These are phyloP conservation scores for Suncus etruscus DNA, from an alignment of 2,113 vertebrate species.

Conservation along the genomic window DNA sequence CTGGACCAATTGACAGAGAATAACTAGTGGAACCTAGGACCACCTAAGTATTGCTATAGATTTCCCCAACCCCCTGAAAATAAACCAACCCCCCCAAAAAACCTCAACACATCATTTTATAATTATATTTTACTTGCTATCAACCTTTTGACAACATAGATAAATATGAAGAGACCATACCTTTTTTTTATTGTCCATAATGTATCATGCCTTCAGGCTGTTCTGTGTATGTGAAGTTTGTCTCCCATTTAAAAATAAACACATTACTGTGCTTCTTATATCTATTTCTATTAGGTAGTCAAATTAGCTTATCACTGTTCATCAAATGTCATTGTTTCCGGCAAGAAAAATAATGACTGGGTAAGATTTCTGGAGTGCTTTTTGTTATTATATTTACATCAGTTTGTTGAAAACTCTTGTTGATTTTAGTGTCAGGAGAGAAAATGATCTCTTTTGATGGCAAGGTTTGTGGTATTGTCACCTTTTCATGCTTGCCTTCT, in stretches of 20 bases:
- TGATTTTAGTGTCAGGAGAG: conserved; percentile 26
- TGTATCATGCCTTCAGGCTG: not conserved
- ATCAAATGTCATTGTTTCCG: conserved; percentile 3
- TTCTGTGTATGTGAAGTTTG: not conserved
- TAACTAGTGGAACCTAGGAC: too few species aligned
- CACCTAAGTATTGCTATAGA: too few species aligned
- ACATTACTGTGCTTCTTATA: conserved; percentile 12
- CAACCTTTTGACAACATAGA: not conserved
- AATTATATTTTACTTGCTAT: conserved; percentile 32
- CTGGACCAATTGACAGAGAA: too few species aligned
- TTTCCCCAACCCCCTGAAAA: too few species aligned
- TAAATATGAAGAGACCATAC: not conserved
- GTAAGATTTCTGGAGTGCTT: conserved; percentile 10
- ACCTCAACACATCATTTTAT: not conserved
- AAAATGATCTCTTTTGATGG: conserved; percentile 27
- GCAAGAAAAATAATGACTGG: conserved; percentile 41
- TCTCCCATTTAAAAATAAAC: conserved; percentile 15
- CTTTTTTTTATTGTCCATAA: not conserved
- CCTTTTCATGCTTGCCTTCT: not conserved
- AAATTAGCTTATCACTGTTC: not conserved
- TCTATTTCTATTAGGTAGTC: not conserved
- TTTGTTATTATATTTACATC: not conserved
- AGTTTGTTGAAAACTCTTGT: conserved; percentile 15
- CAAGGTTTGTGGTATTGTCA: not conserved
- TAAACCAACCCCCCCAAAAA: not conserved